These are phyloP conservation scores for Adelphocoris suturalis DNA, from an alignment of 2,888 invertebrate species.

Conservation along the genomic window DNA sequence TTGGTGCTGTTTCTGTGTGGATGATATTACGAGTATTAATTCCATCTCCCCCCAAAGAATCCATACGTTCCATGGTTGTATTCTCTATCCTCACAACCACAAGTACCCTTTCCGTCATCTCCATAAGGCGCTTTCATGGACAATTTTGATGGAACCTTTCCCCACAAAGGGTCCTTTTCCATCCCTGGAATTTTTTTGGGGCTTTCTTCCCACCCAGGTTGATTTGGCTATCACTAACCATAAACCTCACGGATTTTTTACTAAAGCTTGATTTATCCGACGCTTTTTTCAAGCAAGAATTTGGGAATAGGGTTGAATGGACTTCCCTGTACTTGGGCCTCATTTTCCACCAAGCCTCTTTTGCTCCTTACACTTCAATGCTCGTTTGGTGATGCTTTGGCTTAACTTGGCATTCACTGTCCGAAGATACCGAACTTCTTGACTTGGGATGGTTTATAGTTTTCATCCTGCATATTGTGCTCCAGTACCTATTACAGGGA, in stretches of 20 bases:
- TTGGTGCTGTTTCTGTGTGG: neutral
- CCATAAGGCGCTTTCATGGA: too few species aligned
- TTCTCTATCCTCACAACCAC: neutral
- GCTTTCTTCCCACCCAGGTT: too few species aligned
- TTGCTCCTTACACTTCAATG: neutral
- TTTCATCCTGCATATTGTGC: too few species aligned
- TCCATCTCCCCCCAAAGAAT: neutral
- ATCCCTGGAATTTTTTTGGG: neutral
- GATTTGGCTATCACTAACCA: neutral
- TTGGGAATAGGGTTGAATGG: neutral
- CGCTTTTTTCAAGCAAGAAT: slow-evolving; percentile 51
- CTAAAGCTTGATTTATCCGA: neutral
- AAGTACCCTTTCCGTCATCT: too few species aligned
- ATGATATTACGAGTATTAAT: neutral
- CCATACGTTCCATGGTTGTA: neutral
- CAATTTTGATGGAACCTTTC: neutral
- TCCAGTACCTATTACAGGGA: too few species aligned
- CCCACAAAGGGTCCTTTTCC: too few species aligned
- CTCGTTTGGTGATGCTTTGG: neutral
- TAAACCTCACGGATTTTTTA: slow-evolving; percentile 48
- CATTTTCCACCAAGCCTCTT: neutral
- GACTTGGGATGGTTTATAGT: neutral
- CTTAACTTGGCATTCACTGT: neutral
- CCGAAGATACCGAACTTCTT: neutral
- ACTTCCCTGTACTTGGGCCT: neutral